A percentile compares a stretch with the other conserved stretches of the same genome.
These are phyloP conservation scores for Ceratoteleas bidentatus DNA, from an alignment of 1,140 invertebrate genomes.

Conservation along the genomic window DNA sequence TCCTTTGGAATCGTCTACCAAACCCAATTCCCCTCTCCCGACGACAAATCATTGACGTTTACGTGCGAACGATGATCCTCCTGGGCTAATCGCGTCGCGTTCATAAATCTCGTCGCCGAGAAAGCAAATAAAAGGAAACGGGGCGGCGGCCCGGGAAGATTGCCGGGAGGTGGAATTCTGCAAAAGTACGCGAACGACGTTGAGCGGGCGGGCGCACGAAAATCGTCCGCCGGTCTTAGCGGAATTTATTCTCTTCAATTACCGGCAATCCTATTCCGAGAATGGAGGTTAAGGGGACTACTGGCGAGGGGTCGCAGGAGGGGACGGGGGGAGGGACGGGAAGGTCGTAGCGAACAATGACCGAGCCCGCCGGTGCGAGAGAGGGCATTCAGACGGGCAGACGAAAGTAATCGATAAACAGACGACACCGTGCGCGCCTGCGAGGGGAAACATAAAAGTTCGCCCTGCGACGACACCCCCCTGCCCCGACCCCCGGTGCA, in stretches of 20 bases:
- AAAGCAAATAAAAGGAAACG: neutral
- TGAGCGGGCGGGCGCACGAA: neutral
- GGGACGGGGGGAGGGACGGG: slow-evolving; percentile 7
- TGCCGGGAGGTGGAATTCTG: slow-evolving; percentile 23
- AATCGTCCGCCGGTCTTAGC: slow-evolving; percentile 30
- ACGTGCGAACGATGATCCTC: too few relatives aligned
- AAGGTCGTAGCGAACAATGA: slow-evolving; percentile 61
- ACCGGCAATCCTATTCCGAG: slow-evolving; percentile 56
- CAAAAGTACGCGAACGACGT: slow-evolving; percentile 26
- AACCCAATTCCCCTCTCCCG: too few relatives aligned
- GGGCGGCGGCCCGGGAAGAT: slow-evolving; percentile 1
- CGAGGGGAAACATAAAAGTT: slow-evolving; percentile 58
- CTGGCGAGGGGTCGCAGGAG: slow-evolving; percentile 28
- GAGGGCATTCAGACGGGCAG: slow-evolving; percentile 60
- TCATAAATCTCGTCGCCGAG: too few relatives aligned
- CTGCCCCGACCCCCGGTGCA: too few relatives aligned
- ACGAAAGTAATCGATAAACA: slow-evolving; percentile 65
- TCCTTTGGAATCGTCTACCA: too few relatives aligned
- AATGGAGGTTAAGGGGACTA: slow-evolving; percentile 59
- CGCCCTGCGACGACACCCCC: neutral
- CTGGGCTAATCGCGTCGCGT: too few relatives aligned
- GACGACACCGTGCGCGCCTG: slow-evolving; percentile 39
- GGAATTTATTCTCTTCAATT: slow-evolving; percentile 63
- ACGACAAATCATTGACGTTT: too few relatives aligned
- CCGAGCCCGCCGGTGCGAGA: slow-evolving; percentile 51